A percentile compares a stretch with the other conserved stretches of the same genome.
Conservation (phyloP, 2,797 vertebrate genomes). For the Sternotherus odoratus region DNA sequence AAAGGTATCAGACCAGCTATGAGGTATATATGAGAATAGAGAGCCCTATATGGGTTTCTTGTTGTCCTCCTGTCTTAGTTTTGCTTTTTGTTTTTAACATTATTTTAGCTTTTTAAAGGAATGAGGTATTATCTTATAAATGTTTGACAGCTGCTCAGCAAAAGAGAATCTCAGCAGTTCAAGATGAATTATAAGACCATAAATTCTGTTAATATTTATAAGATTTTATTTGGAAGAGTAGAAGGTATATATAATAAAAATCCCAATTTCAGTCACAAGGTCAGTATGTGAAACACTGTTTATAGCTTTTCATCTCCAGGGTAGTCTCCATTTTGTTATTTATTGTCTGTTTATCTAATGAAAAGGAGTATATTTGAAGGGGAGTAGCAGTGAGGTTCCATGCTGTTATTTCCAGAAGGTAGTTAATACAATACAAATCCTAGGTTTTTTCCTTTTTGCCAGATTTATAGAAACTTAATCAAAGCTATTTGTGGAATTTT, state of each 20-base stretch:
- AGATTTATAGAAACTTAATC: slow-evolving; percentile 43
- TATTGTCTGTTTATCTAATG: slow-evolving; percentile 51
- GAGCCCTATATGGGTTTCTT: not conserved
- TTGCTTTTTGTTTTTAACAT: not conserved
- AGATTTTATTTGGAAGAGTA: not conserved
- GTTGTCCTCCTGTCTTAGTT: not conserved
- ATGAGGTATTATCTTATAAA: not conserved
- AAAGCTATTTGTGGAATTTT: slow-evolving; percentile 29
- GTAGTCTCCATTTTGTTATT: slow-evolving; percentile 25
- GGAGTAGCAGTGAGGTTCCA: slow-evolving; percentile 38
- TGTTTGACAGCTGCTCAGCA: not conserved
- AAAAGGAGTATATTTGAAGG: slow-evolving; percentile 45
- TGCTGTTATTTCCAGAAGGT: slow-evolving; percentile 54
- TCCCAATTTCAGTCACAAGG: slow-evolving; percentile 1
- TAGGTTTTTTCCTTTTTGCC: slow-evolving; percentile 28
- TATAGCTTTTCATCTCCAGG: slow-evolving; percentile 49
- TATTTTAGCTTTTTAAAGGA: not conserved
- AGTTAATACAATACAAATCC: slow-evolving; percentile 37
- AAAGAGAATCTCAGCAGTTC: not conserved
- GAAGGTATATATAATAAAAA: not conserved
- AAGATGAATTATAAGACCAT: not conserved
- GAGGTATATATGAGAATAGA: not conserved
- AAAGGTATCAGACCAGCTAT: not conserved
- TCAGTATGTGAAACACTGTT: slow-evolving; percentile 56
- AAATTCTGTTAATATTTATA: slow-evolving; percentile 26